Base-by-base conservation (phyloP, 2,888 invertebrate species). In the Venustoraphidia nigricollis region DNA sequence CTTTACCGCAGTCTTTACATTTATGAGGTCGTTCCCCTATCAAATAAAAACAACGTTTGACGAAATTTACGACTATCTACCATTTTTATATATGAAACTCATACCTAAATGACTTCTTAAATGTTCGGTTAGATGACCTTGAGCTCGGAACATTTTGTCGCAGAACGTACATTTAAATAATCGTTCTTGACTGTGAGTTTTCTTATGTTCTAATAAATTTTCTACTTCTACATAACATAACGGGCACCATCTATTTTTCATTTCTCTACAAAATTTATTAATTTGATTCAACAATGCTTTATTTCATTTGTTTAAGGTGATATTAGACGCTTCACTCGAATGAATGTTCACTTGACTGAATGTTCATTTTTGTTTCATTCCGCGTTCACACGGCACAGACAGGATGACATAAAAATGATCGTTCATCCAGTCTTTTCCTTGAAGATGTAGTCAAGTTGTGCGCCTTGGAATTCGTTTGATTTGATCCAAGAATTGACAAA, bases 91-190 rank as follows among this genome's bases (percentile, higher is more conserved):
- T 11, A 8, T 2, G 34, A 10, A 43, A n/a, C 13, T 51, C 43
- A 55, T 53, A 61, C 60, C 56, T 35, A 58, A 57, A 53, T 63
- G 63, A 45, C 56, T 51, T 14, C 58, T 52, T 45, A 63, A 44
- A 53, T 64, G 63, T 50, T 62, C 60, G 8, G 58, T 56, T 27
- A 62, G 57, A 51, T 62, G 60, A 1, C 59, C 56, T 34, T 56
- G 57, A n/a, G 52, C 52, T 8, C 45, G 52, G 47, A 58, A 58
- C 13, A 45, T 48, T 55, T 59, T 61, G 13, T 51, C 49, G 50
- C 64, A 64, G 49, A 63, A 59, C 44, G 55, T 53, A 50, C 64
- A 64, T 44, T 40, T 41, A 41, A 56, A 59, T 8, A 53, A 50
- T 39, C 56, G 56, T 9, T 57, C 55, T 44, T 52, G 52, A 36